Evolutionary conservation across 1,140 invertebrate species (phyloP).

Genomic region (Lasioglossum baleicum): DNA sequence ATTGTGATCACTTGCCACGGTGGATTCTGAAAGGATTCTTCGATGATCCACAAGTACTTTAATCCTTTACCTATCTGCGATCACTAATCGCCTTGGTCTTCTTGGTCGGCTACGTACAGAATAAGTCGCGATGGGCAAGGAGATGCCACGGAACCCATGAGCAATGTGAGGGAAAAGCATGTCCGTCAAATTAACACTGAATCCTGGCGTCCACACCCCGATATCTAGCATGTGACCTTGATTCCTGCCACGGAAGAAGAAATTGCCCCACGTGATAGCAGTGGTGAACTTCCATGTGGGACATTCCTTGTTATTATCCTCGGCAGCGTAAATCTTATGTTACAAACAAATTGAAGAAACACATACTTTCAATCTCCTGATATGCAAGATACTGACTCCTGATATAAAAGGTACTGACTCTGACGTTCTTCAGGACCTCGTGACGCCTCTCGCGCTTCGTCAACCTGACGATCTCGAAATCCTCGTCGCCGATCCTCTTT

Average conservation of each 20-base stretch:
- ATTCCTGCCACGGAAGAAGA: conserved; percentile 60
- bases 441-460: conserved; percentile 83
- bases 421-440: conserved; percentile 83
- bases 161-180: conserved; percentile 88
- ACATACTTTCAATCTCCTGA: no score
- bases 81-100: no score
- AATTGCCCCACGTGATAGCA: conserved; percentile 85
- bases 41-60: background rate
- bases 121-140: conserved; percentile 84
- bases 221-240: conserved; percentile 81
- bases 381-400: no score
- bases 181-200: conserved; percentile 85
- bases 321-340: background rate
- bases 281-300: conserved; percentile 84
- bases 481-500: conserved; percentile 88
- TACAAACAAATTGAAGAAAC: conserved; percentile 21
- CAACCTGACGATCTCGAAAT: conserved; percentile 88
- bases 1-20: conserved; percentile 88
- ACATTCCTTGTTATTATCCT: conserved; percentile 83
- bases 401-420: conserved; percentile 74
- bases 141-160: conserved; percentile 88
- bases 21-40: conserved; percentile 83
- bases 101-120: conserved; percentile 81
- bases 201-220: conserved; percentile 86
- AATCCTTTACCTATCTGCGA: no score